Evolutionary conservation across 1,140 invertebrate species (phyloP), one percentile per base, ranked within the genome.

Genomic region (Leucophenga varia): DNA sequence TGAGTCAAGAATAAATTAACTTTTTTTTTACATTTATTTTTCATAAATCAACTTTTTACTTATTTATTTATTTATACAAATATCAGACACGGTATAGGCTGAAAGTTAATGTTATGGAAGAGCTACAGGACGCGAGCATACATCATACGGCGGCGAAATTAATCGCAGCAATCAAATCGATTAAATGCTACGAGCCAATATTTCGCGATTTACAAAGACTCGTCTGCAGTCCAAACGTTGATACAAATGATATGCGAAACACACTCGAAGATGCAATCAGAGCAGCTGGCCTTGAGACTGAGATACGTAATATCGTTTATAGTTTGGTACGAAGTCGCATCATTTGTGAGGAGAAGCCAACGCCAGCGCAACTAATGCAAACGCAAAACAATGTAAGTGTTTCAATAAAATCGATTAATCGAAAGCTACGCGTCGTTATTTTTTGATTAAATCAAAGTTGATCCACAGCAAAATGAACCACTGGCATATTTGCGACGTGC

Each of bases 271-370:
- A 84, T 44, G 83, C 85, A 13, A 82, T 93, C 69, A 88, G 85
- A 75, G 79, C 80, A 44, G 85, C 84, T 50, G 88, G 87, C 25
- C 77, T 92, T 46, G 88, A 92, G 72, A 88, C 84, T 9, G 86
- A 90, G 67, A 79, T 92, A 31, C 79, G 87, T 54, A 93, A 93
- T 57, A 88, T 88, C 18, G 85, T 91, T 16, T 93, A 85, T 74
- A 87, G 91, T 65, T 88, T 88, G 84, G 77, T 87, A 13, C 80
- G 87, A 22, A 70, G 52, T 46, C 52, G 61, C 39, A 19, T 57
- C n/a, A n/a, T n/a, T n/a, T n/a, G n/a, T n/a, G n/a, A n/a, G n/a
- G n/a, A n/a, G n/a, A n/a, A n/a, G n/a, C n/a, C n/a, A n/a, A n/a
- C n/a, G n/a, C n/a, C n/a, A n/a, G n/a, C n/a, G n/a, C n/a, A n/a